Evolutionary conservation across 1,140 invertebrate genomes (phyloP).

Genomic region (Pseudobourletiella spinata): DNA sequence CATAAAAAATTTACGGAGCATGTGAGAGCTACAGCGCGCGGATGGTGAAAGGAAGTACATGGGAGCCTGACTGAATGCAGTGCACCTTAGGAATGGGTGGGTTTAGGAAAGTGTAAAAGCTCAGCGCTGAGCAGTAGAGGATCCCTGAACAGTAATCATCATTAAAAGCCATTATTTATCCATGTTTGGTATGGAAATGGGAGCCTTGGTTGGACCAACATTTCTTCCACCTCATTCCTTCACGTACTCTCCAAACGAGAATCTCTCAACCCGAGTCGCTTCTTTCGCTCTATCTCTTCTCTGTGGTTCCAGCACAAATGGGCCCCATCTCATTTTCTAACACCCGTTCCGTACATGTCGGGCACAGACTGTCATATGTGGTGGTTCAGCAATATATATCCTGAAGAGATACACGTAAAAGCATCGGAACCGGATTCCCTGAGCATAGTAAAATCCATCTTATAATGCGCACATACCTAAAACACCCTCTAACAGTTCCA

Average conservation of each 20-base stretch:
- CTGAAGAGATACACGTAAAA: neutral
- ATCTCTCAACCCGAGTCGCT: neutral
- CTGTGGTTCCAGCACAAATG: neutral
- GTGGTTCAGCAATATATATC: neutral
- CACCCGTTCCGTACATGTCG: neutral
- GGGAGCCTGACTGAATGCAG: too few relatives aligned
- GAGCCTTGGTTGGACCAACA: neutral
- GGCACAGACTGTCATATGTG: neutral
- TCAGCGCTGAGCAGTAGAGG: too few relatives aligned
- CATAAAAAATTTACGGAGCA: neutral
- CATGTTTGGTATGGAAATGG: slow-evolving; percentile 5
- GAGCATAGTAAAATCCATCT: too few relatives aligned
- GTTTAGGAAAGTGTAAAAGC: neutral
- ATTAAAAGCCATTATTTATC: slow-evolving; percentile 5
- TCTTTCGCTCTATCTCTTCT: neutral
- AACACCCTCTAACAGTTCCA: too few relatives aligned
- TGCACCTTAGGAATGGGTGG: too few relatives aligned
- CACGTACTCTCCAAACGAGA: neutral
- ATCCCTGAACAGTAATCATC: neutral
- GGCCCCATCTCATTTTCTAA: too few relatives aligned
- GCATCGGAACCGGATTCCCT: too few relatives aligned
- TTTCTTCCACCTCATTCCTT: neutral
- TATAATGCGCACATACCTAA: too few relatives aligned
- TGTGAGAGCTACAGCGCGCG: neutral
- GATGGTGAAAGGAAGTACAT: too few relatives aligned